Conservation (phyloP, 2,888 invertebrate genomes). For the Dicranocentrus wangi region DNA sequence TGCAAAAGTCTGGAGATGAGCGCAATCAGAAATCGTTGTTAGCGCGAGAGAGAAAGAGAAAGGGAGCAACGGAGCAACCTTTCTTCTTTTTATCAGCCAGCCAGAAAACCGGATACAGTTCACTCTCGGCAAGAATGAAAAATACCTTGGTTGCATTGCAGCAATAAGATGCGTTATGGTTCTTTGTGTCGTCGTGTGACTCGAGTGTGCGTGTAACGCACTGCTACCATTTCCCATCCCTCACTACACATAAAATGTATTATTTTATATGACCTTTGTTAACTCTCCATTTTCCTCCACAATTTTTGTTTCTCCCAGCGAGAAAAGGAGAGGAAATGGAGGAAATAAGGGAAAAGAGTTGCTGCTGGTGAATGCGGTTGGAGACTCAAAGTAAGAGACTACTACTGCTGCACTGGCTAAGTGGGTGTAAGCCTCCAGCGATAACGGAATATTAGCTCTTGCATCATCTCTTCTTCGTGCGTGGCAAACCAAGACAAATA, state of each 20-base stretch:
- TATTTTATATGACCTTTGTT: too few species aligned
- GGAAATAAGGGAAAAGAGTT: slow-evolving; percentile 21
- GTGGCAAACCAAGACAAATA: slow-evolving; percentile 58
- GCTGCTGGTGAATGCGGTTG: slow-evolving; percentile 24
- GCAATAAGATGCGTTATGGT: too few species aligned
- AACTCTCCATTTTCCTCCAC: too few species aligned
- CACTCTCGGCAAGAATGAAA: too few species aligned
- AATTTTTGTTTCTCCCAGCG: not conserved
- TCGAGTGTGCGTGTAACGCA: too few species aligned
- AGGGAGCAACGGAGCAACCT: not conserved
- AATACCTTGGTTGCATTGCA: too few species aligned
- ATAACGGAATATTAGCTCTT: slow-evolving; percentile 44
- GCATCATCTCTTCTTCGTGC: slow-evolving; percentile 46
- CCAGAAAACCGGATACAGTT: too few species aligned
- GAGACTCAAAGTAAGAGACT: too few species aligned
- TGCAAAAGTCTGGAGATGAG: not conserved
- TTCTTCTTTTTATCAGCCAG: not conserved
- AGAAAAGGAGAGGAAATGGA: slow-evolving; percentile 8
- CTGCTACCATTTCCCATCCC: too few species aligned
- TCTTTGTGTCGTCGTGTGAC: too few species aligned
- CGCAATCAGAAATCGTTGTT: not conserved
- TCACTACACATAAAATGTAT: too few species aligned
- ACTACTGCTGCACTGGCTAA: slow-evolving; percentile 11
- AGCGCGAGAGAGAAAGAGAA: not conserved
- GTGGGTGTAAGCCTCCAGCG: slow-evolving; percentile 35